phyloP scores from a whole-genome alignment of 2,888 invertebrate genomes.

The Acanthopleura granulata region DNA sequence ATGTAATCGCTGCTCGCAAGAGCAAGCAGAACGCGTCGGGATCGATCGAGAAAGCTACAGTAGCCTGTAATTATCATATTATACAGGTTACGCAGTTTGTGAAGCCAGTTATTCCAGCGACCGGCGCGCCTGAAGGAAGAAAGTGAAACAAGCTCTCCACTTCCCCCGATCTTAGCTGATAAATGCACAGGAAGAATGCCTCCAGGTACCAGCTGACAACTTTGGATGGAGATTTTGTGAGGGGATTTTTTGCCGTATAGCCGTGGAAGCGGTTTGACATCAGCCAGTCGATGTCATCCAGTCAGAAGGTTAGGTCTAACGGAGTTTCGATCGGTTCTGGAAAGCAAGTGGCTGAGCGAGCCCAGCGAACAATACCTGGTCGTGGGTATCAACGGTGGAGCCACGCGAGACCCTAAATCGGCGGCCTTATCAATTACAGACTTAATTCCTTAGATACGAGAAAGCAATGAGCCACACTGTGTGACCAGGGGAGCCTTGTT shows the following conservation, averaged over 20 bases:
- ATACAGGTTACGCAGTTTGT: conserved; percentile 10
- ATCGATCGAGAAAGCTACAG: background rate
- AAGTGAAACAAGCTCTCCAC: no score
- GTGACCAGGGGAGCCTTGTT: background rate
- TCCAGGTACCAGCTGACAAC: no score
- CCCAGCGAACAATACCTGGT: background rate
- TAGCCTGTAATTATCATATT: conserved; percentile 1
- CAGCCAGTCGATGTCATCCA: no score
- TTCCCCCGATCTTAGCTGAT: no score
- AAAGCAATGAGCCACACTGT: conserved; percentile 9
- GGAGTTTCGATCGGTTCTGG: background rate
- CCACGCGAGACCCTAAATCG: conserved; percentile 9
- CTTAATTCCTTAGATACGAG: conserved; percentile 8
- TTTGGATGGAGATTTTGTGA: no score
- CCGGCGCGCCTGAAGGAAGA: background rate
- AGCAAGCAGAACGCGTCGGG: background rate
- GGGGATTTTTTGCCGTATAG: no score
- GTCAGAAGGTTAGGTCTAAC: background rate
- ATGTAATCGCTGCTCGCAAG: no score
- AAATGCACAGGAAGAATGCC: no score
- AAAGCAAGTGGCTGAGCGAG: background rate
- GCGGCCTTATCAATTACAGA: conserved; percentile 6
- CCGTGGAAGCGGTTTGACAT: no score
- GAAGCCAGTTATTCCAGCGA: background rate
- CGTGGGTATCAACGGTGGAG: background rate